phyloP scores from a whole-genome alignment of 2,113 vertebrate genomes.

The Arvicanthis niloticus region DNA sequence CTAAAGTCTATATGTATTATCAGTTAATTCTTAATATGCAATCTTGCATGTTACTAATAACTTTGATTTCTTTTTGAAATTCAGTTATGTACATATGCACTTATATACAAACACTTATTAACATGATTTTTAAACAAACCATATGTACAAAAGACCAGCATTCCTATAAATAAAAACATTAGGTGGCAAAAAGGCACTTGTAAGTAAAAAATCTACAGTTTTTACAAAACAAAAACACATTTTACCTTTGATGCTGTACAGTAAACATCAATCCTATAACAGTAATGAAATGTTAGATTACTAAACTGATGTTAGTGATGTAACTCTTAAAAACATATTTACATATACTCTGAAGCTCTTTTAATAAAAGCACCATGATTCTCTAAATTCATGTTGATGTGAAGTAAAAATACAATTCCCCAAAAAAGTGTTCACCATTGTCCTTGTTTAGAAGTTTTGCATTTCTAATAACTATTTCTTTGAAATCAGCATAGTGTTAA shows the following conservation, averaged over 20 bases:
- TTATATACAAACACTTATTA: constrained; percentile 91
- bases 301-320: constrained; percentile 84
- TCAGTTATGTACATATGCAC: constrained; percentile 87
- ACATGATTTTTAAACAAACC: constrained; percentile 88
- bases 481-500: constrained; percentile 77
- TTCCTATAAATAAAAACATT: constrained; percentile 92
- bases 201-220: constrained; percentile 92
- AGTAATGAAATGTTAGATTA: constrained; percentile 87
- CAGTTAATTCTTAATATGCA: constrained; percentile 81
- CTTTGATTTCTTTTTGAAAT: constrained; percentile 84
- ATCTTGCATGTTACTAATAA: constrained; percentile 82
- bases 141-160: constrained; percentile 91
- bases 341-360: constrained; percentile 84
- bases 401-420: constrained; percentile 85
- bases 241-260: constrained; percentile 88
- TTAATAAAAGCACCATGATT: constrained; percentile 90
- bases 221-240: constrained; percentile 87
- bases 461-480: constrained; percentile 77
- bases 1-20: constrained; percentile 84
- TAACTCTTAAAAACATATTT: constrained; percentile 86
- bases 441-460: constrained; percentile 70
- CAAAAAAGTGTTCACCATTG: constrained; percentile 80
- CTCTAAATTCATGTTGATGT: constrained; percentile 81
- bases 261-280: constrained; percentile 86
- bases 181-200: constrained; percentile 92